A percentile compares a stretch with the other conserved stretches of the same genome.
These are phyloP conservation scores for Python bivittatus DNA, from an alignment of 2,113 vertebrate genomes.

Conservation along the genomic window DNA sequence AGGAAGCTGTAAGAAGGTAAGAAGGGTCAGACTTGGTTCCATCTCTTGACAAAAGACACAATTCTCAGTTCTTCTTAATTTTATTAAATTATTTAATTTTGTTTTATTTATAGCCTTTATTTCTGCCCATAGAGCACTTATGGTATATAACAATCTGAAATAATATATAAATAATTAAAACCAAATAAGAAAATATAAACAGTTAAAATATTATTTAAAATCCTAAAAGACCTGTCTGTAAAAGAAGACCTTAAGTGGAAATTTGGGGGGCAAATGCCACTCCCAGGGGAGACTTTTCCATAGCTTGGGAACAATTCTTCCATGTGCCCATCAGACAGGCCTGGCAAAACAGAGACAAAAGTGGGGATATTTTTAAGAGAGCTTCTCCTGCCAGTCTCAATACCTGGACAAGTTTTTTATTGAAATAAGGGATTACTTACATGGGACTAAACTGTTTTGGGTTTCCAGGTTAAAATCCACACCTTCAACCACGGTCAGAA, in stretches of 20 bases:
- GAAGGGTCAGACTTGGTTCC: background rate
- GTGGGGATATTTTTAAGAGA: background rate
- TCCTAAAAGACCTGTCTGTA: background rate
- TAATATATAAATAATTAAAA: background rate
- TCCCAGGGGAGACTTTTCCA: background rate
- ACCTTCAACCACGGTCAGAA: background rate
- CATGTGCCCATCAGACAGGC: background rate
- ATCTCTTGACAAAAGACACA: background rate
- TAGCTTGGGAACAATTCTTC: background rate
- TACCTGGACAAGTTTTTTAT: background rate
- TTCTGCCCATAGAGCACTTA: background rate
- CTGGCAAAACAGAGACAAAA: background rate
- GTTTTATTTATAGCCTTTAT: background rate
- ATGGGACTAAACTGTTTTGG: background rate
- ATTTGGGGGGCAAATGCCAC: background rate
- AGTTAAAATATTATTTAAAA: background rate
- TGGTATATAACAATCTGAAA: background rate
- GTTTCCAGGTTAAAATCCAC: background rate
- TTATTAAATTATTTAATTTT: background rate
- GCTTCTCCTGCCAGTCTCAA: background rate
- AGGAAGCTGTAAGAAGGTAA: background rate
- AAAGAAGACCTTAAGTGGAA: background rate
- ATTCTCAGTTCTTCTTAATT: background rate
- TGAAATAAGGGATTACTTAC: background rate
- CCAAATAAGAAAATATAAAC: background rate